Evolutionary conservation across 2,113 vertebrate genomes (phyloP), one percentile per base, ranked within the genome.

Genomic region (Alectura lathami): DNA sequence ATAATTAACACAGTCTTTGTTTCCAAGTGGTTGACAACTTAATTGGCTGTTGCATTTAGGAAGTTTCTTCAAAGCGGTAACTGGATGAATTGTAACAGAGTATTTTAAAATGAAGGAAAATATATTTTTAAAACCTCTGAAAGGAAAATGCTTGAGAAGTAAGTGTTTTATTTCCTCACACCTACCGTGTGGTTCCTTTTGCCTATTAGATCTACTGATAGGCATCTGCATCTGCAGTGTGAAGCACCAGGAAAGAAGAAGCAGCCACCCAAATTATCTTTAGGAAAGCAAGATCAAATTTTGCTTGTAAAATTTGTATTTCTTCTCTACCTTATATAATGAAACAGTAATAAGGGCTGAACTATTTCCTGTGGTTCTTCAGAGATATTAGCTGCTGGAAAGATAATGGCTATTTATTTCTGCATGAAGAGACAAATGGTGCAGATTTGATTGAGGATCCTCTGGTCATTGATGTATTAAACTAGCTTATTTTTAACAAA

Each of bases 361-460:
- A 92, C 50, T 5, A 34, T 72, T 79, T 82, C 36, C 48, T 75
- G 6, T 24, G 11, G 29, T 11, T 60, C 67, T 87, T 89, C 69
- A 92, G 78, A 89, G 74, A 43, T 18, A 8, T 60, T 23, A 91
- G 48, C 43, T 72, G 48, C 50, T 82, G 66, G 53, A 86, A 81
- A 29, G 47, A 60, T 76, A 84, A 80, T 17, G 40, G 6, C 6
- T 86, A 5, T 43, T 6, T 86, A 9, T 36, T 29, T 72, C n/a
- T 62, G 63, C 3, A 2, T 12, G 20, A 51, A 56, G 40, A 89
- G 51, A 89, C 3, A 89, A 89, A 54, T 17, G 13, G 5, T 67
- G 67, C 38, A 23, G 34, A 47, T 79, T 50, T 79, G 60, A 63
- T 43, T 79, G 69, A 89, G 47, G 17, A 45, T 75, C 77, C 15